Conservation (phyloP, 2,888 invertebrate genomes). For the Ophioninae sp. region DNA sequence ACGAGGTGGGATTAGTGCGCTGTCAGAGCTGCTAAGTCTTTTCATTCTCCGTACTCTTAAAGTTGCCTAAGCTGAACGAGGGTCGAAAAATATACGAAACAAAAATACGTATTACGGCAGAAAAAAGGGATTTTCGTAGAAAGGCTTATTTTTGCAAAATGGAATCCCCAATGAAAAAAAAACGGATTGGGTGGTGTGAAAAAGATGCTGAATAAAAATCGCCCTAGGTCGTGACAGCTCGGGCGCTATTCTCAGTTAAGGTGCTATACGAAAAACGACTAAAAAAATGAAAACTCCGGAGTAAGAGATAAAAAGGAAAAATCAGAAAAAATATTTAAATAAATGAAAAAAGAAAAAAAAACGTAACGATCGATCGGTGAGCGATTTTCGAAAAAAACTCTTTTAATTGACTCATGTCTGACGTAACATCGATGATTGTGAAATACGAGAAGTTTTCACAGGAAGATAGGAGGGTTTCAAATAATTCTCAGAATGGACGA, state of each 20-base stretch:
- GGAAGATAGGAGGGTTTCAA: neutral
- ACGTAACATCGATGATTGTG: conserved; percentile 17
- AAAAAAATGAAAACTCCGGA: neutral
- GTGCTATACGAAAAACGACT: conserved; percentile 69
- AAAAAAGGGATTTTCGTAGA: conserved; percentile 8
- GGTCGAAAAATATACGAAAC: neutral
- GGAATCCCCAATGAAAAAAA: conserved; percentile 10
- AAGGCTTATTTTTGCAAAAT: conserved; percentile 4
- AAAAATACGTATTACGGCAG: neutral
- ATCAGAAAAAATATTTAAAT: neutral
- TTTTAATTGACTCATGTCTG: neutral
- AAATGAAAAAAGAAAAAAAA: conserved; percentile 13
- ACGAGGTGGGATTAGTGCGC: conserved; percentile 95
- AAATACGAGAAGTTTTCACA: conserved; percentile 15
- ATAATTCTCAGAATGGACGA: neutral
- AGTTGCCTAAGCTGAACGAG: conserved; percentile 1
- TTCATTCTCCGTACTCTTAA: conserved; percentile 49
- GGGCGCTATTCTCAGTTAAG: conserved; percentile 66
- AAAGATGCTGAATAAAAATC: conserved; percentile 1
- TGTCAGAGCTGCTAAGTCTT: conserved; percentile 89
- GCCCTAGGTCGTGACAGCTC: conserved; percentile 54
- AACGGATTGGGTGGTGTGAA: neutral
- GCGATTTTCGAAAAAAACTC: neutral
- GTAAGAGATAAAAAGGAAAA: neutral
- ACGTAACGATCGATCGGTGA: neutral